Conservation (phyloP, 2,113 vertebrate species). For the Hipposideros armiger region DNA sequence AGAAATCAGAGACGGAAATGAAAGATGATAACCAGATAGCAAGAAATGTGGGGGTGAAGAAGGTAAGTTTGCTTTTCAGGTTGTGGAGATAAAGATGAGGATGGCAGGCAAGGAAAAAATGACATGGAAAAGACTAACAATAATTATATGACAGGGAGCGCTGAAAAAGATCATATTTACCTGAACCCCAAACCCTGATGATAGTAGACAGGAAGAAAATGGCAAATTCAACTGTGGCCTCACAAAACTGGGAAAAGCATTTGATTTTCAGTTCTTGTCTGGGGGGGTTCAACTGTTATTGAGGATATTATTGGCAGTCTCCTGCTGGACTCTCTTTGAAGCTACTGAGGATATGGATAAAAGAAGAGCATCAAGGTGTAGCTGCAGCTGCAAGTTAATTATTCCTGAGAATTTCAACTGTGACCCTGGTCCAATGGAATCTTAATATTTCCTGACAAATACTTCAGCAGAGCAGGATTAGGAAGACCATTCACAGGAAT, state of each 20-base stretch:
- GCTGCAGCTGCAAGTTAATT: neutral
- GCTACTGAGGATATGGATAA: neutral
- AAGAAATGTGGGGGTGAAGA: neutral
- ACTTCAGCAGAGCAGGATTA: neutral
- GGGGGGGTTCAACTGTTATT: neutral
- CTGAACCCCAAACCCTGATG: neutral
- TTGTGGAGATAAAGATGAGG: neutral
- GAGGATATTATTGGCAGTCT: neutral
- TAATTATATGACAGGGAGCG: neutral
- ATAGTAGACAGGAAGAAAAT: neutral
- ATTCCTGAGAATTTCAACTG: neutral
- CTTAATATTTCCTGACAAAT: constrained; percentile 17
- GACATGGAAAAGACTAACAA: neutral
- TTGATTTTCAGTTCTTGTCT: neutral
- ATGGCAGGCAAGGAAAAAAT: neutral
- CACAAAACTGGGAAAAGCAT: neutral
- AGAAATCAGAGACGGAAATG: neutral
- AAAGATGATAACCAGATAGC: neutral
- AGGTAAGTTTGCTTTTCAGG: neutral
- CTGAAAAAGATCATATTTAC: neutral
- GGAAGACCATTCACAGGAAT: neutral
- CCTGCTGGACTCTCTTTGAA: neutral
- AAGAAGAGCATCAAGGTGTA: neutral
- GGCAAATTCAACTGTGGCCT: neutral
- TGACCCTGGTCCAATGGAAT: neutral